A percentile compares a stretch with the other conserved stretches of the same genome.
Evolutionary conservation across 1,140 invertebrate species (phyloP).

Genomic region (Brachionus rotundiformis): DNA sequence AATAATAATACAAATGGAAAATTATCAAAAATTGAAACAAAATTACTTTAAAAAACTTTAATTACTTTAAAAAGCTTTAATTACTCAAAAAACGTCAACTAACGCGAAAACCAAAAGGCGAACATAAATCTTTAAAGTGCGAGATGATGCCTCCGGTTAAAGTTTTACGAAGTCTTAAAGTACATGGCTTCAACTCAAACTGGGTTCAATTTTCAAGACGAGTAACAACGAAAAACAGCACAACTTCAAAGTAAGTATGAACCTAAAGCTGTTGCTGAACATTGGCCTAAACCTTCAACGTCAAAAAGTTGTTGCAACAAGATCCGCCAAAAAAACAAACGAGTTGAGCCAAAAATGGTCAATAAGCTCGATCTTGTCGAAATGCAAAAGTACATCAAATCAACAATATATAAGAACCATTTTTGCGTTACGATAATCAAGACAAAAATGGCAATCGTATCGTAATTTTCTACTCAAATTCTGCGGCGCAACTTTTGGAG

Average conservation of each 20-base stretch:
- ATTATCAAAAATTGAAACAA: too few relatives aligned
- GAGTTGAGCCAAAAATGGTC: not conserved
- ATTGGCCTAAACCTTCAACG: not conserved
- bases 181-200: not conserved
- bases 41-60: too few relatives aligned
- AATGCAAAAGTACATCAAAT: not conserved
- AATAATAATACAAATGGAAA: not conserved
- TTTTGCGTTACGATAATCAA: conserved; percentile 3
- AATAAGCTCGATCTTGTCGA: not conserved
- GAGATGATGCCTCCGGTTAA: not conserved
- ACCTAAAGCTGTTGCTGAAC: conserved; percentile 8
- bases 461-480: not conserved
- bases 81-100: not conserved
- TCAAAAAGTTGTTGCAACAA: conserved; percentile 28
- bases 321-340: conserved; percentile 18
- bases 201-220: not conserved
- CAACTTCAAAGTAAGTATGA: conserved; percentile 6
- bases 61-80: too few relatives aligned
- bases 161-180: not conserved
- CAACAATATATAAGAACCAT: not conserved
- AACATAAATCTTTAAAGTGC: conserved; percentile 7
- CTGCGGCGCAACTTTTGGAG: not conserved
- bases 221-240: not conserved
- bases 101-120: not conserved
- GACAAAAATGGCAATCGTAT: not conserved